These are phyloP conservation scores for Lacerta viridis DNA, from an alignment of 2,797 vertebrate species.

Conservation along the genomic window DNA sequence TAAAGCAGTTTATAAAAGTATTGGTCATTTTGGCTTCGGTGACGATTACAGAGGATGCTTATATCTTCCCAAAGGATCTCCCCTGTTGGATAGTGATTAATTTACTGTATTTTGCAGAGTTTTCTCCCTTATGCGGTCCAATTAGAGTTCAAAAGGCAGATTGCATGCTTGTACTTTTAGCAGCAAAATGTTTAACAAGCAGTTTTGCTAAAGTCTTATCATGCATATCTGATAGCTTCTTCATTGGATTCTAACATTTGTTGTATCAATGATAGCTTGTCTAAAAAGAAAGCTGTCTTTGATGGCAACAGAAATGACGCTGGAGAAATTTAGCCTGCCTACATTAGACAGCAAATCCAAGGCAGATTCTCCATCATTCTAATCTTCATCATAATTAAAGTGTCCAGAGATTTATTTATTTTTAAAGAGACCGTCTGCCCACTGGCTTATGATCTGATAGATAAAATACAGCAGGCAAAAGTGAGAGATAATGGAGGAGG, in stretches of 20 bases:
- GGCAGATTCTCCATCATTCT: neutral
- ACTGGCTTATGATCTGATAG: neutral
- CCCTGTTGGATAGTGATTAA: neutral
- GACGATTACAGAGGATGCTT: neutral
- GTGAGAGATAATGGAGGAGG: neutral
- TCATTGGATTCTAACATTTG: constrained; percentile 3
- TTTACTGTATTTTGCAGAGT: neutral
- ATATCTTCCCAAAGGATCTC: neutral
- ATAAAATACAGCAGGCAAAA: neutral
- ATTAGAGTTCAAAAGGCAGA: neutral
- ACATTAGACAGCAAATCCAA: neutral
- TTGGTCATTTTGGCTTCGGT: constrained; percentile 1
- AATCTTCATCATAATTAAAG: neutral
- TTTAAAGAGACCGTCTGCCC: neutral
- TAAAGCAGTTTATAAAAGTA: constrained; percentile 31
- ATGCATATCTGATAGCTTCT: neutral
- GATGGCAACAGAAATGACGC: neutral
- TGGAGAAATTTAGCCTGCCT: neutral
- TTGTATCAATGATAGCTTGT: constrained; percentile 6
- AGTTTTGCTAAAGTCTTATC: constrained; percentile 14
- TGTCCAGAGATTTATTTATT: neutral
- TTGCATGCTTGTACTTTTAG: neutral
- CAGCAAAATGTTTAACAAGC: neutral
- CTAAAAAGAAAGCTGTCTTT: neutral
- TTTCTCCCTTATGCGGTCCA: neutral